These are phyloP conservation scores for Myotis findleyi DNA, from an alignment of 2,797 vertebrate species.

Conservation along the genomic window DNA sequence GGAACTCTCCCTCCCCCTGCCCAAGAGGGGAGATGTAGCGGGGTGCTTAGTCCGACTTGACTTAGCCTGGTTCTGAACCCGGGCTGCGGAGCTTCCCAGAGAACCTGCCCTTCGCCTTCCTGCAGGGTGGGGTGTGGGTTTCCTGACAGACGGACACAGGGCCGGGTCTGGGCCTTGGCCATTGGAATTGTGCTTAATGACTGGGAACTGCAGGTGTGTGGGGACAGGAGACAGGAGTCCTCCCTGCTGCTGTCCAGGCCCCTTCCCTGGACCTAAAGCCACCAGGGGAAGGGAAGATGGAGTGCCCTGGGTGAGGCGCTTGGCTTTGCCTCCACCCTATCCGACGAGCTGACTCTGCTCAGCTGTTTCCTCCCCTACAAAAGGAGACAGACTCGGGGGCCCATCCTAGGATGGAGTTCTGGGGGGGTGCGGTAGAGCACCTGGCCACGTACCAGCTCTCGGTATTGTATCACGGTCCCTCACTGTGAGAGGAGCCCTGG, in stretches of 20 bases:
- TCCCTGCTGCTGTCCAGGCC: not conserved
- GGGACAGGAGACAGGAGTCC: not conserved
- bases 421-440: accelerated
- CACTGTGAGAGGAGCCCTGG: not conserved
- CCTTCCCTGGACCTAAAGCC: not conserved
- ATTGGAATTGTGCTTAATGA: accelerated
- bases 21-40: accelerated
- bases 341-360: accelerated
- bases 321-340: not conserved
- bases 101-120: not conserved
- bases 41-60: accelerated
- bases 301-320: accelerated
- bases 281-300: not conserved
- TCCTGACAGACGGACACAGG: not conserved
- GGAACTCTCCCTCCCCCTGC: not conserved
- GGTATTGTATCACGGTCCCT: accelerated
- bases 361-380: not conserved
- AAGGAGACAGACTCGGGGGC: not conserved
- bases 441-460: accelerated
- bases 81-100: not conserved
- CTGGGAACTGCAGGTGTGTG: not conserved
- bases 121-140: not conserved
- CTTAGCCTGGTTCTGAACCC: not conserved
- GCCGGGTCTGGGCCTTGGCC: not conserved
- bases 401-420: not conserved